Evolutionary conservation across 2,888 invertebrate species (phyloP).

Genomic region (Scrobipalpa atriplicella): DNA sequence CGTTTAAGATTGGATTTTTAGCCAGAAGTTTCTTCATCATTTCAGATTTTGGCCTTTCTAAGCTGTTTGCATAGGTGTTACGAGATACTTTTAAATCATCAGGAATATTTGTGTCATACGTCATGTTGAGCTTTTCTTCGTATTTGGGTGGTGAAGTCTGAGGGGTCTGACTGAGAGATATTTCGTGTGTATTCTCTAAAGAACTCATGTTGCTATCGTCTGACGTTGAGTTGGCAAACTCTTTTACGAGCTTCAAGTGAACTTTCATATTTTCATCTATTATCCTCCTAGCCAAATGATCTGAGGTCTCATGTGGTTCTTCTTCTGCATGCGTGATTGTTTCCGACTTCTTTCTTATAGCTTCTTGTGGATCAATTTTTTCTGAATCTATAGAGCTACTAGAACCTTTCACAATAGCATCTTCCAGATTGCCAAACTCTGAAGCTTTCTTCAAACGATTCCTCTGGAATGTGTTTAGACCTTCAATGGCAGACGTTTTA

Average conservation of each 20-base stretch:
- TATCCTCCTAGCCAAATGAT: constrained; percentile 72
- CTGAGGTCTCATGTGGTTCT: constrained; percentile 69
- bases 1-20: constrained; percentile 77
- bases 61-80: constrained; percentile 82
- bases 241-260: constrained; percentile 74
- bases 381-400: constrained; percentile 75
- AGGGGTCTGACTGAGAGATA: constrained; percentile 43
- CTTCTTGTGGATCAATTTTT: constrained; percentile 56
- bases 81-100: constrained; percentile 85
- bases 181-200: constrained; percentile 66
- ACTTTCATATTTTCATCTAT: constrained; percentile 79
- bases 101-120: constrained; percentile 83
- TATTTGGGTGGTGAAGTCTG: constrained; percentile 61
- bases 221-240: constrained; percentile 77
- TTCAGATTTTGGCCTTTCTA: constrained; percentile 85
- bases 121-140: constrained; percentile 72
- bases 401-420: constrained; percentile 85
- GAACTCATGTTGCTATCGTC: constrained; percentile 74
- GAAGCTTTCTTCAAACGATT: constrained; percentile 88
- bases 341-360: constrained; percentile 45
- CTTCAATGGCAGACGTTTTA: constrained; percentile 83
- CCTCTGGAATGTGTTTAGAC: constrained; percentile 86
- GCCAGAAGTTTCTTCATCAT: constrained; percentile 82
- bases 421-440: constrained; percentile 90
- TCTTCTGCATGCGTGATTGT: constrained; percentile 60